Conservation (phyloP, 2,797 vertebrate species). For the Galago senegalensis region DNA sequence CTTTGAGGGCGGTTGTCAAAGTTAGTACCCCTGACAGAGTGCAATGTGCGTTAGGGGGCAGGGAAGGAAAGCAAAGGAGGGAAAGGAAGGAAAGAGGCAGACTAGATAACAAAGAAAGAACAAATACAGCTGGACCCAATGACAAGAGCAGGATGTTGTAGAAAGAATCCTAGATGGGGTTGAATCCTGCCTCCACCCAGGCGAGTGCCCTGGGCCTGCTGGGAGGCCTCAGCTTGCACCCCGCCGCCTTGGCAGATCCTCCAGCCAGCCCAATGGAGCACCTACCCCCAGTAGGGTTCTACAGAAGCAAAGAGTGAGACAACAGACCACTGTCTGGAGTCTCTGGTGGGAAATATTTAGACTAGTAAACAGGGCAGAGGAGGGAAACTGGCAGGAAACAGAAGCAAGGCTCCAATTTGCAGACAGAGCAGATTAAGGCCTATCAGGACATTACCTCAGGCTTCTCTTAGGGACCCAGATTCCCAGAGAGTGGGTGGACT, state of each 20-base stretch:
- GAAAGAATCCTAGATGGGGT: background rate
- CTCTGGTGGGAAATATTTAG: background rate
- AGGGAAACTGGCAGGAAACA: background rate
- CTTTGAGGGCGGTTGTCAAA: background rate
- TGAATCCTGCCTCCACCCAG: background rate
- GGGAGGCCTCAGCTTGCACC: background rate
- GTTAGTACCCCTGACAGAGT: background rate
- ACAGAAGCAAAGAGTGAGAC: background rate
- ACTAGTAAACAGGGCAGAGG: background rate
- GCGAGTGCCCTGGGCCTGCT: background rate
- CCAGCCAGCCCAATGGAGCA: background rate
- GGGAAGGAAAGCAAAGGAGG: too few relatives aligned
- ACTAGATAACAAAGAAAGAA: background rate
- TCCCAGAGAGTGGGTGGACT: conserved; percentile 3
- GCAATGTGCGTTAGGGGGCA: background rate
- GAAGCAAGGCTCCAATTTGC: background rate
- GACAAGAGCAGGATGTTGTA: background rate
- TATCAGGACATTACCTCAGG: background rate
- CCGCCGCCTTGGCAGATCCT: background rate
- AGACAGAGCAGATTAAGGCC: background rate
- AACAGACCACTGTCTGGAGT: background rate
- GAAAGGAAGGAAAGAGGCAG: background rate
- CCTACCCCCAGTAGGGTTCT: background rate
- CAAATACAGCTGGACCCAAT: background rate
- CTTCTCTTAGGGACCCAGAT: background rate